phyloP scores from a whole-genome alignment of 2,113 vertebrate genomes.

The Mohoua ochrocephala region DNA sequence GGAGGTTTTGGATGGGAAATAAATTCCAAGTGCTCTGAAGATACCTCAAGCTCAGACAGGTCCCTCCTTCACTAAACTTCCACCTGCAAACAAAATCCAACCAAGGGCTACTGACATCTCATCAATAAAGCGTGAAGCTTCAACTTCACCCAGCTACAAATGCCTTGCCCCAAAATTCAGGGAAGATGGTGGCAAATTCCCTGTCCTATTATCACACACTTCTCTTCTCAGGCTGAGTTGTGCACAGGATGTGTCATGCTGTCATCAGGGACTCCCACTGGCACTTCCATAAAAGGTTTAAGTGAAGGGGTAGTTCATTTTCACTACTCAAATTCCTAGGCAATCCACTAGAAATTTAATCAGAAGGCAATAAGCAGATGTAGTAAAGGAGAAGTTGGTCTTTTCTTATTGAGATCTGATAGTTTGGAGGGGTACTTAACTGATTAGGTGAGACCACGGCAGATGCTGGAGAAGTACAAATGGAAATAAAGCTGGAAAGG shows the following conservation, averaged over 20 bases:
- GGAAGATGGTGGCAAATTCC: background rate
- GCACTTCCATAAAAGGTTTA: background rate
- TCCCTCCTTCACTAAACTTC: background rate
- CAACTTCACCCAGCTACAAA: background rate
- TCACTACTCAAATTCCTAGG: background rate
- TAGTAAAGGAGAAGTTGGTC: background rate
- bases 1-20: background rate
- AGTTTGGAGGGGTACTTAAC: background rate
- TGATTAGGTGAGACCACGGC: background rate
- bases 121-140: background rate
- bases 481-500: background rate
- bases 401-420: background rate
- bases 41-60: background rate
- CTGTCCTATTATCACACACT: background rate
- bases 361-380: background rate
- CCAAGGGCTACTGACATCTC: background rate
- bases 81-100: background rate
- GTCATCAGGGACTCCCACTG: background rate
- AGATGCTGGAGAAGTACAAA: background rate
- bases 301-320: slow-evolving; percentile 8
- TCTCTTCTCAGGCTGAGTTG: background rate
- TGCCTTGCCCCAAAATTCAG: background rate
- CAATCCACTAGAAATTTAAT: slow-evolving; percentile 51
- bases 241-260: background rate
- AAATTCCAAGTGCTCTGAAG: background rate